Evolutionary conservation across 1,140 invertebrate species (phyloP).

Genomic region (Drosophila mojavensis): DNA sequence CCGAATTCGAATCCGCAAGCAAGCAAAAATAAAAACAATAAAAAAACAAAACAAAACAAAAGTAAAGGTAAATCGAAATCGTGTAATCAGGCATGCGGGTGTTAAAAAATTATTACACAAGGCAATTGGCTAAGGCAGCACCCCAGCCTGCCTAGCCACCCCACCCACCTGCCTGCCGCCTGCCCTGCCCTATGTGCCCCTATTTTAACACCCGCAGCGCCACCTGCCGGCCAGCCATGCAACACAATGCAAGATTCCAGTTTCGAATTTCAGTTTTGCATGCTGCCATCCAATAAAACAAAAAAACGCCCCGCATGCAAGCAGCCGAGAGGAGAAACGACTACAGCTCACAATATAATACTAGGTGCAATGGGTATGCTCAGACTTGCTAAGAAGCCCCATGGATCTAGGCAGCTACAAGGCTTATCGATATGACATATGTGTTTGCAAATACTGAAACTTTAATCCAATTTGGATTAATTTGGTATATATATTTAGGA

Average conservation of each 20-base stretch:
- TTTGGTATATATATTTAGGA: too few species aligned
- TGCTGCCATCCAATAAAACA: slow-evolving; percentile 17
- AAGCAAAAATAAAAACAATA: neutral
- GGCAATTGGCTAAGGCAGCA: slow-evolving; percentile 14
- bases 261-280: slow-evolving; percentile 28
- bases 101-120: slow-evolving; percentile 73
- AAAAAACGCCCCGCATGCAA: neutral
- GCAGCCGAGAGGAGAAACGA: neutral
- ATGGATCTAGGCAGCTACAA: neutral
- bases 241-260: slow-evolving; percentile 25
- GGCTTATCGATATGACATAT: too few species aligned
- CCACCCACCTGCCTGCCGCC: too few species aligned
- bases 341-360: too few species aligned
- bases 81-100: slow-evolving; percentile 76
- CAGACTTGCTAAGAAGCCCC: neutral
- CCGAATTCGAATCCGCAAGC: neutral
- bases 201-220: neutral
- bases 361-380: neutral
- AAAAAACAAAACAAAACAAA: slow-evolving; percentile 31
- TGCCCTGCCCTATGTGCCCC: too few species aligned
- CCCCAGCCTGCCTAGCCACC: neutral
- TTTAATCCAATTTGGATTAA: too few species aligned
- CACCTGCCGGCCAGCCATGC: slow-evolving; percentile 3
- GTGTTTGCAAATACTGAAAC: too few species aligned
- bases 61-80: slow-evolving; percentile 59